Evolutionary conservation across 2,797 vertebrate species (phyloP).

Genomic region (Danio jaintianensis): DNA sequence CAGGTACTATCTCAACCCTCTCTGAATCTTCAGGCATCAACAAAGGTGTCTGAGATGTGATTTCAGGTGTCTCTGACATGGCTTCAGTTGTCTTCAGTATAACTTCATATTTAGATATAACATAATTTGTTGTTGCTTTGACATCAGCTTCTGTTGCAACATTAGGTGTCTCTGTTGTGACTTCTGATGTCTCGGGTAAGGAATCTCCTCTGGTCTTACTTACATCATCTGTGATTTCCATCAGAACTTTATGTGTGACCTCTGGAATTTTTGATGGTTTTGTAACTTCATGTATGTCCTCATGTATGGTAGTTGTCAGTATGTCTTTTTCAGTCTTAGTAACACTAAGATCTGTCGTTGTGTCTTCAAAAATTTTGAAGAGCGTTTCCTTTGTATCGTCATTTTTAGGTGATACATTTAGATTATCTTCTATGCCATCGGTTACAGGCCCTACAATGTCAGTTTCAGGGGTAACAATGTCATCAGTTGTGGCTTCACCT

Average conservation of each 20-base stretch:
- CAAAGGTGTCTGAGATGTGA: conserved; percentile 4
- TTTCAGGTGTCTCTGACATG: background rate
- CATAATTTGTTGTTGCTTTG: background rate
- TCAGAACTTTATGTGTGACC: background rate
- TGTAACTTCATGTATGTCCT: conserved; percentile 4
- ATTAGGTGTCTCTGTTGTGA: background rate
- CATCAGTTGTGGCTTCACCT: background rate
- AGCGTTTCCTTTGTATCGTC: background rate
- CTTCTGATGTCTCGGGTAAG: background rate
- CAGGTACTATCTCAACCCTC: background rate
- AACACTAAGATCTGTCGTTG: background rate
- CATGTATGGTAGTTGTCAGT: background rate
- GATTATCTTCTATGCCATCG: background rate
- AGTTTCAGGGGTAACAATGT: conserved; percentile 31
- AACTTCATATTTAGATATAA: conserved; percentile 7
- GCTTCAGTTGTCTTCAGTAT: background rate
- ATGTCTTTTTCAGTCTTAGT: background rate
- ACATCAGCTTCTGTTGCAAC: conserved; percentile 4
- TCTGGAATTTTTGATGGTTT: background rate
- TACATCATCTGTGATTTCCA: background rate
- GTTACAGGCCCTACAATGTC: conserved; percentile 21
- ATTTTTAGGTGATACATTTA: conserved; percentile 3
- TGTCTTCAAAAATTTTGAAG: background rate
- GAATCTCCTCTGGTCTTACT: background rate
- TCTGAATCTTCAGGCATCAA: background rate